Base-by-base conservation (phyloP, 2,888 invertebrate genomes). In the Epinotia ramella region DNA sequence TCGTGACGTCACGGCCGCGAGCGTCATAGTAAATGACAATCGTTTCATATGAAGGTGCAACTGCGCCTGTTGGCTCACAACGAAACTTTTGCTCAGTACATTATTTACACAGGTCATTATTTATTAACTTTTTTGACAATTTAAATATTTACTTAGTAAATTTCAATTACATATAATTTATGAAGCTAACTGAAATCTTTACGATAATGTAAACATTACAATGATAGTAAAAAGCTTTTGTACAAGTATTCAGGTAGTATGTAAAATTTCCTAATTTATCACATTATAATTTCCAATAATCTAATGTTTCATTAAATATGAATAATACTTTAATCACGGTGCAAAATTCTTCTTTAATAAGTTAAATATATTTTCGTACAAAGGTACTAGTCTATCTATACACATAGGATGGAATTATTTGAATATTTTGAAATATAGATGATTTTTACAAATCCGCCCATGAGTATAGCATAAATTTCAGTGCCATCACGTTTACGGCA, bases 211-310 rank as follows among this genome's bases (percentile, higher is more conserved):
- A 72, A 71, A 76, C 53, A 63, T 72, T 65, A 70, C 62, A 69
- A 64, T 57, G 72, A 64, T 62, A 75, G 64, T 56, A 73, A 68
- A 67, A 73, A 62, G 63, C 56, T 76, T 79, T 79, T 78, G 77
- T 78, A 80, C 77, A 78, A 78, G 71, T 69, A 73, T 46, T 79
- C 74, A 77, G 74, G 77, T 76, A 60, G 44, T 28, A 64, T 77
- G 77, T 76, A 77, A 73, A 76, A 63, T 69, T 73, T 57, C 18
- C 75, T 71, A 70, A 59, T 57, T 65, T 75, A 75, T 75, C 75
- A 75, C 75, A 75, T 70, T 75, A 60, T 75, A 70, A 75, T 70
- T 75, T 75, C 60, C 62, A 33, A 49, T 62, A 62, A 1, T 53
- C 28, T 60, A 49, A 65, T 65, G 11, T 53, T 49, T 70, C 11